phyloP scores from a whole-genome alignment of 1,140 invertebrate species.

The Sinonovacula constricta region DNA sequence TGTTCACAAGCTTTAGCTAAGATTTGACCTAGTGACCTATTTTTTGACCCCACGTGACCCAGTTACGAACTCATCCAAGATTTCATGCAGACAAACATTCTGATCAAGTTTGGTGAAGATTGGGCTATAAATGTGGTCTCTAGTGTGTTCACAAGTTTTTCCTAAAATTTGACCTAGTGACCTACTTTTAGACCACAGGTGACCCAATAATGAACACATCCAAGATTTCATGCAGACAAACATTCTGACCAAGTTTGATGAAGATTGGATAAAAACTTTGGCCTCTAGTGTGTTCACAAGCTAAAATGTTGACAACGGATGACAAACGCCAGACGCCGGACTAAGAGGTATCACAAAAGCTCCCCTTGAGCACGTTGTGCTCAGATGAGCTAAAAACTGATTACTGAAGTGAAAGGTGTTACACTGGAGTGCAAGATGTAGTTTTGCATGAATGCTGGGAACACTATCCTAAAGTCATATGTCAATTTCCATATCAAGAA shows the following conservation, averaged over 20 bases:
- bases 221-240: neutral
- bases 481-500: too few relatives aligned
- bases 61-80: neutral
- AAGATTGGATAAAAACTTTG: neutral
- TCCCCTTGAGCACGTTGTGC: neutral
- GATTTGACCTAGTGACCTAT: too few relatives aligned
- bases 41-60: too few relatives aligned
- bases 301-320: neutral
- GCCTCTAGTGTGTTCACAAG: neutral
- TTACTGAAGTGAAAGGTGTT: too few relatives aligned
- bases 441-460: too few relatives aligned
- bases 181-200: too few relatives aligned
- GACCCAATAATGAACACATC: neutral
- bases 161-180: too few relatives aligned
- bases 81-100: neutral
- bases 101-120: neutral
- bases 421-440: too few relatives aligned
- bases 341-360: neutral
- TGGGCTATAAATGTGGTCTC: neutral
- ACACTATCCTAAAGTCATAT: too few relatives aligned
- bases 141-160: neutral
- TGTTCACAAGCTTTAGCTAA: too few relatives aligned
- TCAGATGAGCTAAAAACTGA: neutral
- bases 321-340: neutral
- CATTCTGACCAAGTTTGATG: constrained; percentile 1